Percentiles rank a stretch among this genome's conserved stretches.
phyloP scores from a whole-genome alignment of 2,888 invertebrate species.

The Rhamnusium bicolor region DNA sequence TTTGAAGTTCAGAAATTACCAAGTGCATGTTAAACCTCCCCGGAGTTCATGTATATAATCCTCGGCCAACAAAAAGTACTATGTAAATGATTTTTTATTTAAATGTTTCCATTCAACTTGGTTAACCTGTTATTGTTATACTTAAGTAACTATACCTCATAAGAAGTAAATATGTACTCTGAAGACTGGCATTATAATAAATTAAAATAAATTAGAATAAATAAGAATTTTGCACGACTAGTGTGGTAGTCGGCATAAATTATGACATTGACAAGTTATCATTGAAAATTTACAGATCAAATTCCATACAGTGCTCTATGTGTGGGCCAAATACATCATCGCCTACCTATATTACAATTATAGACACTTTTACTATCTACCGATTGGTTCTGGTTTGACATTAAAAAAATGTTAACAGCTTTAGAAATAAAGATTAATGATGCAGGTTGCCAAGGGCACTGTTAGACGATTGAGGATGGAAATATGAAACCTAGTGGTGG shows the following conservation, averaged over 20 bases:
- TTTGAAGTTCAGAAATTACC: too few species aligned
- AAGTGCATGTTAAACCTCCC: background rate
- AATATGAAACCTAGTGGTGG: constrained; percentile 6
- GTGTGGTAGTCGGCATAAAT: constrained; percentile 22
- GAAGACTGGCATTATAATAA: constrained; percentile 25
- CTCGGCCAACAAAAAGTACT: constrained; percentile 11
- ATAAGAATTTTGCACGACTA: constrained; percentile 20
- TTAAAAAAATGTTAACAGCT: constrained; percentile 28
- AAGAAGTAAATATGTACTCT: constrained; percentile 20
- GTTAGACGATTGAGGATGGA: constrained; percentile 3
- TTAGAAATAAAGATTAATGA: constrained; percentile 13
- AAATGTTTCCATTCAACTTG: constrained; percentile 23
- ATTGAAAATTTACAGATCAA: constrained; percentile 31
- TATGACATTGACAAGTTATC: constrained; percentile 36
- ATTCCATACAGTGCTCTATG: constrained; percentile 17
- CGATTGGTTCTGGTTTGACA: constrained; percentile 24
- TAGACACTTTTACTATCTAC: constrained; percentile 25
- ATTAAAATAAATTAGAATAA: constrained; percentile 33
- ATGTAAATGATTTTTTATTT: constrained; percentile 23
- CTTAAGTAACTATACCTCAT: constrained; percentile 23
- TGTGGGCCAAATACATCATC: constrained; percentile 34
- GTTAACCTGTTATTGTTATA: constrained; percentile 28
- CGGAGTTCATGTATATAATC: background rate
- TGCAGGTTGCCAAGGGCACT: background rate
- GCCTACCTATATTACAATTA: constrained; percentile 29